Evolutionary conservation across 2,113 vertebrate genomes (phyloP).

Genomic region (Oreochromis aureus): DNA sequence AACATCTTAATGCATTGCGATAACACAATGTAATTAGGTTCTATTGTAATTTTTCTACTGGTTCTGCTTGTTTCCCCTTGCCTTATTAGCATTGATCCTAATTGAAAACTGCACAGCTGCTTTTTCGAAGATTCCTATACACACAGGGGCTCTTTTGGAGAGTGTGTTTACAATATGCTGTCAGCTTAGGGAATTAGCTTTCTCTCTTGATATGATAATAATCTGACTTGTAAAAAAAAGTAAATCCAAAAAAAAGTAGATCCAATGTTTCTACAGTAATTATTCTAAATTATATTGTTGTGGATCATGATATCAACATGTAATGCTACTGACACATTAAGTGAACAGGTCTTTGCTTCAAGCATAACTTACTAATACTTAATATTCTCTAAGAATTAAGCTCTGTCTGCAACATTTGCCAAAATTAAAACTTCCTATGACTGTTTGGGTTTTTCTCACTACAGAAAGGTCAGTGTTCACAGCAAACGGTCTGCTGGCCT

Average conservation of each 20-base stretch:
- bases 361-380: neutral
- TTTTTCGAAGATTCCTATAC: constrained; percentile 12
- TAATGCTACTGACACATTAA: neutral
- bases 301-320: neutral
- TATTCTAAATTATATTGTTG: neutral
- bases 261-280: neutral
- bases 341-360: neutral
- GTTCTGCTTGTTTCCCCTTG: neutral
- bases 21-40: constrained; percentile 13
- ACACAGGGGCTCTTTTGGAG: neutral
- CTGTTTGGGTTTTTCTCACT: neutral
- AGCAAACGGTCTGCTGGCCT: neutral
- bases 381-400: neutral
- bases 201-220: neutral
- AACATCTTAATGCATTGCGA: neutral
- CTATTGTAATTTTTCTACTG: neutral
- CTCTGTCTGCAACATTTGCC: neutral
- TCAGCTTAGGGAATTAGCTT: neutral
- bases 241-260: neutral
- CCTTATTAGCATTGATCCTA: constrained; percentile 5
- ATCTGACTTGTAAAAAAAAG: neutral
- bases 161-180: neutral
- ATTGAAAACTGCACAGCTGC: constrained; percentile 26
- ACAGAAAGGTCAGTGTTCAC: neutral
- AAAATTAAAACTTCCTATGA: neutral